These are phyloP conservation scores for Octomys mimax DNA, from an alignment of 2,797 vertebrate species.

Conservation along the genomic window DNA sequence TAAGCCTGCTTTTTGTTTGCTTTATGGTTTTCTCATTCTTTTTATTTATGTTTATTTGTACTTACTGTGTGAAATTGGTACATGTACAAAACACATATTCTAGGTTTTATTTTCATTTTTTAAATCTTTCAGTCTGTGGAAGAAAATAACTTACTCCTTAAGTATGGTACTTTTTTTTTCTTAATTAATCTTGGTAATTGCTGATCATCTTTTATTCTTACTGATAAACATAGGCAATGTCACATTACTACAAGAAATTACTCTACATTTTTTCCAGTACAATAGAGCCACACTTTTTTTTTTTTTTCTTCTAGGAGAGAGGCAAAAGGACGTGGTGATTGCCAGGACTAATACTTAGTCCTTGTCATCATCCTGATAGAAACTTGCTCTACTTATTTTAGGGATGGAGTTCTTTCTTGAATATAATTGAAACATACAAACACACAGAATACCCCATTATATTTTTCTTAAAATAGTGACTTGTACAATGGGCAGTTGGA, in stretches of 20 bases:
- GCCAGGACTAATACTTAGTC: not conserved
- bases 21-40: not conserved
- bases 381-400: conserved; percentile 1
- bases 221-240: not conserved
- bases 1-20: not conserved
- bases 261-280: not conserved
- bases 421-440: not conserved
- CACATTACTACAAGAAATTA: not conserved
- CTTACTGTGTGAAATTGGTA: not conserved
- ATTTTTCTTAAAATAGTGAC: conserved; percentile 48
- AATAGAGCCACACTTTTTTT: not conserved
- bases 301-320: not conserved
- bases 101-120: not conserved
- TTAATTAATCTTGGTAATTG: not conserved
- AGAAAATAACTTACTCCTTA: conserved; percentile 24
- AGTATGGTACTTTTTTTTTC: conserved; percentile 19
- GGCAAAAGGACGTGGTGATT: not conserved
- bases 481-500: conserved; percentile 11
- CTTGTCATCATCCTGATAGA: not conserved
- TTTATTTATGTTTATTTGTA: not conserved
- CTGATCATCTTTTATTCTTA: not conserved
- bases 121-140: not conserved
- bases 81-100: not conserved
- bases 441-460: not conserved
- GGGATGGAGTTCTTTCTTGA: not conserved